A percentile compares a stretch with the other conserved stretches of the same genome.
phyloP scores from a whole-genome alignment of 2,113 vertebrate genomes.

The Myrmecophaga tridactyla region DNA sequence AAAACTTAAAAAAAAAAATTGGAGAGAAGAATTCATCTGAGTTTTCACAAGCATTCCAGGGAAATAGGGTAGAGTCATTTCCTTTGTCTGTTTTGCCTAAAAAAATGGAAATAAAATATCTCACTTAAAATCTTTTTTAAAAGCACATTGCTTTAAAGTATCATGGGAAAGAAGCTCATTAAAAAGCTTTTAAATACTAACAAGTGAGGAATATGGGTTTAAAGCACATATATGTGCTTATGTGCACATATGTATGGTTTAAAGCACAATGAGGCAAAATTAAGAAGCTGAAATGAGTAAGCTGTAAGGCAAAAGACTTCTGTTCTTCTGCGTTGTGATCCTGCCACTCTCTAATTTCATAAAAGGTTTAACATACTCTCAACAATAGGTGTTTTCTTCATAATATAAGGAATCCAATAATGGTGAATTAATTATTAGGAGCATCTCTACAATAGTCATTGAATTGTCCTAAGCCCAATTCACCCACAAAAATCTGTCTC shows the following conservation, averaged over 20 bases:
- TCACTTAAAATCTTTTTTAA: background rate
- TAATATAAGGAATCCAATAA: background rate
- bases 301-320: background rate
- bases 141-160: background rate
- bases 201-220: background rate
- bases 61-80: background rate
- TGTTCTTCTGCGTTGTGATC: background rate
- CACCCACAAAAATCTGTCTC: background rate
- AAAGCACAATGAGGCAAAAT: background rate
- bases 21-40: constrained; percentile 40
- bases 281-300: background rate
- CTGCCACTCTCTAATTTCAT: background rate
- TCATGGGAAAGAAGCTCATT: background rate
- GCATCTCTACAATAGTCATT: background rate
- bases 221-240: no score
- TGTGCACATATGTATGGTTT: background rate
- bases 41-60: background rate
- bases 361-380: background rate
- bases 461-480: background rate
- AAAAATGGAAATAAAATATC: background rate
- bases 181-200: constrained; percentile 29
- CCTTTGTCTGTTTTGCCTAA: background rate
- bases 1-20: background rate
- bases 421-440: background rate
- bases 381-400: background rate